Evolutionary conservation across 2,888 invertebrate species (phyloP).

Genomic region (Lithophane leautieri): DNA sequence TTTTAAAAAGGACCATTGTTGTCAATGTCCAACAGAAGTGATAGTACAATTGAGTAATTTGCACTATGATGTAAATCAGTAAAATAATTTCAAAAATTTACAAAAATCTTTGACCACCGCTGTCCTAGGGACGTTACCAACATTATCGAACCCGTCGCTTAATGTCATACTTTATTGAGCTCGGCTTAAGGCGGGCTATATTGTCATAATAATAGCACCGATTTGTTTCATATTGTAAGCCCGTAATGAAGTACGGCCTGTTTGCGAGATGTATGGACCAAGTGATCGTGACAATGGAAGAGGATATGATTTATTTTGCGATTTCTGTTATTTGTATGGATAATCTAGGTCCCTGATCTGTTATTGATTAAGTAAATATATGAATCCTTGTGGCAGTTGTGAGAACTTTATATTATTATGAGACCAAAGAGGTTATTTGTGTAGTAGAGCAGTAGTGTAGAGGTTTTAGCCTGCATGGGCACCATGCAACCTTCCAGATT

Average conservation of each 20-base stretch:
- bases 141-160: slow-evolving; percentile 57
- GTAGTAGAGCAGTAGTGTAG: not conserved
- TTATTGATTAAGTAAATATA: not conserved
- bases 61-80: not conserved
- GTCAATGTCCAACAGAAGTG: not conserved
- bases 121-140: slow-evolving; percentile 35
- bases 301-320: slow-evolving; percentile 23
- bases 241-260: slow-evolving; percentile 48
- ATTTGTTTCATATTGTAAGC: slow-evolving; percentile 63
- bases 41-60: not conserved
- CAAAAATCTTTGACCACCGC: slow-evolving; percentile 53
- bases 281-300: slow-evolving; percentile 23
- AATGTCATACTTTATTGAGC: slow-evolving; percentile 66
- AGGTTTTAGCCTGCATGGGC: too few relatives aligned
- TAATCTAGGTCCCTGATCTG: not conserved
- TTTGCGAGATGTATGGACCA: slow-evolving; percentile 31
- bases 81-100: not conserved
- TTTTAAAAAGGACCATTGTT: not conserved
- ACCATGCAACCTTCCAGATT: too few relatives aligned
- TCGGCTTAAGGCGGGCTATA: slow-evolving; percentile 61
- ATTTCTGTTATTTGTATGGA: slow-evolving; percentile 1
- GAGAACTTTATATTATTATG: not conserved
- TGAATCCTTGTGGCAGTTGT: not conserved
- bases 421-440: too few relatives aligned
- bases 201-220: slow-evolving; percentile 61